Base-by-base conservation (phyloP, 1,140 invertebrate genomes). In the Achatina immaculata region DNA sequence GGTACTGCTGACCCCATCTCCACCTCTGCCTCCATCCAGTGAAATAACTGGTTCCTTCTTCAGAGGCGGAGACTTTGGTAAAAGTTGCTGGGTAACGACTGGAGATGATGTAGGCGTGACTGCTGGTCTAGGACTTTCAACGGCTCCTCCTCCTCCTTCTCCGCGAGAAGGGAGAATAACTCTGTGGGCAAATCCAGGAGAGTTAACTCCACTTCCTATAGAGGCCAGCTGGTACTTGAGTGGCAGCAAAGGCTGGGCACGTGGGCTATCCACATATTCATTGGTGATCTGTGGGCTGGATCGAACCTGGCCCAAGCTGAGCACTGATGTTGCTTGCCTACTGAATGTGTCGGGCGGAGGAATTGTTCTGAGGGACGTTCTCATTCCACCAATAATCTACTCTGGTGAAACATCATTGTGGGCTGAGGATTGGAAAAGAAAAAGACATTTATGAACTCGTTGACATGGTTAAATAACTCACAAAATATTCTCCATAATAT, bases 251-350 rank as follows among this genome's bases (percentile, higher is more conserved):
- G 77, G 55, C 38, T 73, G 78, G 2, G 86, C 81, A 36, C 85
- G 84, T n/a, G 88, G 87, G 55, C 86, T 88, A 72, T 90, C 90
- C 78, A 90, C 88, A 85, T 90, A 90, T 48, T 90, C 89, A 85
- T 90, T 90, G 74, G 85, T 85, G 34, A 84, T 81, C 51, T 88
- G 81, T 9, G 90, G 90, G 31, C 89, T 83, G 31, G 86, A 84
- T 34, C 87, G 74, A 28, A 89, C 85, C 76, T 89, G 88, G 40
- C 85, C 88, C 69, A 90, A 78, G 6, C 85, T 88, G 43, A 89
- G 86, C 19, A 88, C 83, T 28, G 76, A 42, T 51, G 62, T 40
- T 31, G 55, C 81, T 45, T 51, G 65, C 58, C 42, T 48, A 45
- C 66, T 58, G 68, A 73, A 62, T 36, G 77, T 48, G 75, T 83